These are phyloP conservation scores for Lasiurus cinereus DNA, from an alignment of 2,113 vertebrate species.

Conservation along the genomic window DNA sequence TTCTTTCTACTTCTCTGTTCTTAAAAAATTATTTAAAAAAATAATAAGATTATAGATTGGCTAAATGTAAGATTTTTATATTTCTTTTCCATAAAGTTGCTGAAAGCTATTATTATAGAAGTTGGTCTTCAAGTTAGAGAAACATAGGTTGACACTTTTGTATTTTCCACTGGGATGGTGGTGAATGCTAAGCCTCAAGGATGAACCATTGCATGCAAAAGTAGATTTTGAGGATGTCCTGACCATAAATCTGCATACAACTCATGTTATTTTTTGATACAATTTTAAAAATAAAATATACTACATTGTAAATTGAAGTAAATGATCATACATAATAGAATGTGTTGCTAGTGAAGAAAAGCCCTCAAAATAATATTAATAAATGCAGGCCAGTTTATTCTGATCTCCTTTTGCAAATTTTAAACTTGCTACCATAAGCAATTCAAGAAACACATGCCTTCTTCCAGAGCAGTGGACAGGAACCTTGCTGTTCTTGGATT, in stretches of 20 bases:
- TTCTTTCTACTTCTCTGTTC: constrained; percentile 50
- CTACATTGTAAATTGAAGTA: background rate
- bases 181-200: constrained; percentile 33
- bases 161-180: background rate
- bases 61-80: constrained; percentile 35
- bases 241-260: background rate
- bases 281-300: constrained; percentile 61
- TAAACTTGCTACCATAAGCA: background rate
- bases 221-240: constrained; percentile 60
- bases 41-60: constrained; percentile 9
- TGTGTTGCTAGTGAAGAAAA: constrained; percentile 54
- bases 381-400: constrained; percentile 35
- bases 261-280: constrained; percentile 17
- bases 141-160: constrained; percentile 40
- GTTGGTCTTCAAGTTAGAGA: constrained; percentile 46
- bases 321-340: constrained; percentile 31
- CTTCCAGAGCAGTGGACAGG: background rate
- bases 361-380: constrained; percentile 55
- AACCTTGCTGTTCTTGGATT: constrained; percentile 26
- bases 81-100: constrained; percentile 31
- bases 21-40: constrained; percentile 37
- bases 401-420: constrained; percentile 48
- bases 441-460: constrained; percentile 37
- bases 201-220: background rate
- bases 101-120: constrained; percentile 16